phyloP scores from a whole-genome alignment of 2,888 invertebrate species.

The Hetaerina titia region DNA sequence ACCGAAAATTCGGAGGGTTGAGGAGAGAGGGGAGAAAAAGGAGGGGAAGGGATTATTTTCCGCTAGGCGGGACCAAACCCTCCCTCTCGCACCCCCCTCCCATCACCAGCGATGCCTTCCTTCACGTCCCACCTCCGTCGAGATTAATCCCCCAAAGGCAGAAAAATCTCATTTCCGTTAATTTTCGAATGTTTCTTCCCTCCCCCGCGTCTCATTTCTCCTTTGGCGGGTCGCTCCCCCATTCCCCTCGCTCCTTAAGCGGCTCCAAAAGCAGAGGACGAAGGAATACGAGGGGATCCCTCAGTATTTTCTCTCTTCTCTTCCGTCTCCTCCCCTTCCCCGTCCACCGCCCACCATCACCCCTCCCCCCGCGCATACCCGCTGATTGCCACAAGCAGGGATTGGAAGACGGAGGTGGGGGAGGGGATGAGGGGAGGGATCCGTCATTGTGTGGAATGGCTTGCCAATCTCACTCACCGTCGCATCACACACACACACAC shows the following conservation, averaged over 20 bases:
- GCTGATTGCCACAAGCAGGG: constrained; percentile 5
- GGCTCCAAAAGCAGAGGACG: neutral
- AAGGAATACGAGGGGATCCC: neutral
- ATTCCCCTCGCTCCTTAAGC: neutral
- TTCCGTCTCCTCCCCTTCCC: neutral
- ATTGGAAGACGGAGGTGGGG: too few species aligned
- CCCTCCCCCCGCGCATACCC: neutral
- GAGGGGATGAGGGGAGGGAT: too few species aligned
- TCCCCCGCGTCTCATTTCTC: neutral
- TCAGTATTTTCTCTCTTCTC: neutral
- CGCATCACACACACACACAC: constrained; percentile 21
- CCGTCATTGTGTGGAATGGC: neutral
- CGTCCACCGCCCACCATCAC: too few species aligned
- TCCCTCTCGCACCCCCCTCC: neutral
- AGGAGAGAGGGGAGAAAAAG: neutral
- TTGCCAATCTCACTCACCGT: constrained; percentile 30
- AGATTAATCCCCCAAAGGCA: constrained; percentile 48
- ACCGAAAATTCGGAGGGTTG: neutral
- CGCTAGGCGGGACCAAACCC: neutral
- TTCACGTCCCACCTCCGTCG: neutral
- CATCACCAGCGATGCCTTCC: neutral
- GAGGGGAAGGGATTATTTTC: neutral
- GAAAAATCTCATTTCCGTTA: constrained; percentile 59
- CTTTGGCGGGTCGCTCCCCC: neutral
- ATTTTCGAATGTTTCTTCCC: neutral